These are phyloP conservation scores for Callinectes sapidus DNA, from an alignment of 2,888 invertebrate species.

Conservation along the genomic window DNA sequence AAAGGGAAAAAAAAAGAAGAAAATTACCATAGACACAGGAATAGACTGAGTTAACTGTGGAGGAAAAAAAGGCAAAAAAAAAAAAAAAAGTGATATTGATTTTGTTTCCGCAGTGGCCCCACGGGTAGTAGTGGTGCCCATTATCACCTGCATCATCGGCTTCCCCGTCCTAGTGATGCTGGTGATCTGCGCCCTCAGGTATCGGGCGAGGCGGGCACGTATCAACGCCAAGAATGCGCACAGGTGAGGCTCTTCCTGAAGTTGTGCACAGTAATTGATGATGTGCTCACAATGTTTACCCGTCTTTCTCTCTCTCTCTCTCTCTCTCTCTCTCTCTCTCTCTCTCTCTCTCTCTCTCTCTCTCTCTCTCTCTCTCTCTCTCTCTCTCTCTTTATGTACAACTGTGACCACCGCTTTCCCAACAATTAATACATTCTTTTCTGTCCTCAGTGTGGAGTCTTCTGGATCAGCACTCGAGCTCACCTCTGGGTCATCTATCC, in stretches of 20 bases:
- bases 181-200: conserved; percentile 89
- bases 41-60: too few relatives aligned
- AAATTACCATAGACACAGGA: too few relatives aligned
- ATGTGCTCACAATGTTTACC: not conserved
- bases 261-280: not conserved
- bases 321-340: too few relatives aligned
- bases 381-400: not conserved
- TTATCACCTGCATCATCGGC: conserved; percentile 88
- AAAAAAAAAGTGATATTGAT: not conserved
- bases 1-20: not conserved
- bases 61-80: not conserved
- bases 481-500: conserved; percentile 52
- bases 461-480: conserved; percentile 43
- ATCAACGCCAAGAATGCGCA: conserved; percentile 59
- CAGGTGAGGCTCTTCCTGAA: conserved; percentile 38
- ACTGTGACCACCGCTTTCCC: not conserved
- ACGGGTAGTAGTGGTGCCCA: conserved; percentile 69
- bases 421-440: not conserved
- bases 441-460: conserved; percentile 43
- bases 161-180: conserved; percentile 90
- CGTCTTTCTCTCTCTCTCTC: too few relatives aligned
- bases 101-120: conserved; percentile 60
- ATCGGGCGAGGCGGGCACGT: conserved; percentile 88
- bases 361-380: conserved; percentile 24
- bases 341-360: not conserved